Percentiles rank a stretch among this genome's conserved stretches.
phyloP scores from a whole-genome alignment of 2,797 vertebrate genomes.

The Echiichthys vipera region DNA sequence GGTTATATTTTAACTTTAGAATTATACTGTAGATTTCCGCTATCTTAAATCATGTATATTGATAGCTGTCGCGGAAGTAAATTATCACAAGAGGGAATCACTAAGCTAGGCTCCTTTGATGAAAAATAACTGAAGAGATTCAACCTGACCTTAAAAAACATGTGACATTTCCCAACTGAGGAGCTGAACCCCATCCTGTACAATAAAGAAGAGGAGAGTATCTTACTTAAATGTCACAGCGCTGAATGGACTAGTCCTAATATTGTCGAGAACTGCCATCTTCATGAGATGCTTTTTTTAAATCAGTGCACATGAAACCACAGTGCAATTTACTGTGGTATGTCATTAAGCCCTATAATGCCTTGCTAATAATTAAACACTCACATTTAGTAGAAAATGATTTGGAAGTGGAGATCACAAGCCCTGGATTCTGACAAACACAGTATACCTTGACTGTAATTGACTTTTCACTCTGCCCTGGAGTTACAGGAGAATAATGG shows the following conservation, averaged over 20 bases:
- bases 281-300: conserved; percentile 8
- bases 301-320: conserved; percentile 31
- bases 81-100: conserved; percentile 55
- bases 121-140: conserved; percentile 67
- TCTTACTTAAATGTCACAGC: conserved; percentile 78
- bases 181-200: conserved; percentile 67
- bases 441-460: conserved; percentile 74
- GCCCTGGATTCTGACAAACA: conserved; percentile 66
- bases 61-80: conserved; percentile 31
- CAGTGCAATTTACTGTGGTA: conserved; percentile 51
- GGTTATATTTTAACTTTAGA: conserved; percentile 14
- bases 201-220: conserved; percentile 62
- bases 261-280: conserved; percentile 51
- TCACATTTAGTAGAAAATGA: conserved; percentile 68
- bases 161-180: conserved; percentile 73
- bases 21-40: not conserved
- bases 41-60: conserved; percentile 28
- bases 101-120: conserved; percentile 63
- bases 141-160: conserved; percentile 75
- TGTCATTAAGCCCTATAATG: conserved; percentile 71
- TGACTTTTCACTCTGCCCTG: conserved; percentile 76
- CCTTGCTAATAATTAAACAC: conserved; percentile 71
- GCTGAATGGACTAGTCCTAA: conserved; percentile 46
- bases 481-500: conserved; percentile 78
- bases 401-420: conserved; percentile 53